A percentile compares a stretch with the other conserved stretches of the same genome.
Conservation (phyloP, 1,140 invertebrate species). For the Pissodes strobi region DNA sequence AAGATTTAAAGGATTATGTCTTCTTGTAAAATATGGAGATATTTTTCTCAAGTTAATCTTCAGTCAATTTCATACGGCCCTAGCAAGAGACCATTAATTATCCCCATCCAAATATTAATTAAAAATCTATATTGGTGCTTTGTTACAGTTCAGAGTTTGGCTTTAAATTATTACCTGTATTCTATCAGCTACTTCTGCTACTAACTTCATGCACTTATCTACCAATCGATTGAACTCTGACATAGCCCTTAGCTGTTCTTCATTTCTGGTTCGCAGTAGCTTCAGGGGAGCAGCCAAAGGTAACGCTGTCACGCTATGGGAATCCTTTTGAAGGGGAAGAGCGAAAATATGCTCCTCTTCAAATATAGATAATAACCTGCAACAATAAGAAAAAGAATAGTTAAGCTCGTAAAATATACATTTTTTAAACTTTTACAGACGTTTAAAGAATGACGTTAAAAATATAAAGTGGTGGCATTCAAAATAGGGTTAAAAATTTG, state of each 20-base stretch:
- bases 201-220: slow-evolving; percentile 77
- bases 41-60: too few relatives aligned
- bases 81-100: too few relatives aligned
- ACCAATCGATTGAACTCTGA: slow-evolving; percentile 80
- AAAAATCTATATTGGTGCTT: neutral
- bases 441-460: too few relatives aligned
- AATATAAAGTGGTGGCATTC: too few relatives aligned
- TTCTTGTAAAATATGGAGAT: too few relatives aligned
- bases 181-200: slow-evolving; percentile 82
- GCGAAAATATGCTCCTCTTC: slow-evolving; percentile 86
- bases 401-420: too few relatives aligned
- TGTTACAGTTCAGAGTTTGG: neutral
- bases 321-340: slow-evolving; percentile 79
- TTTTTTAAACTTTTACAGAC: too few relatives aligned
- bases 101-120: too few relatives aligned
- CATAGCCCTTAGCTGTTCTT: slow-evolving; percentile 76
- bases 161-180: slow-evolving; percentile 63
- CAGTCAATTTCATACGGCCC: too few relatives aligned
- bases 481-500: slow-evolving; percentile 2
- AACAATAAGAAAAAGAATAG: slow-evolving; percentile 10
- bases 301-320: slow-evolving; percentile 75
- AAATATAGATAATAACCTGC: slow-evolving; percentile 69
- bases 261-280: slow-evolving; percentile 81
- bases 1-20: too few relatives aligned
- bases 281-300: slow-evolving; percentile 86